Evolutionary conservation across 1,140 invertebrate species (phyloP), one percentile per base, ranked within the genome.

Genomic region (Macrobrachium rosenbergii): DNA sequence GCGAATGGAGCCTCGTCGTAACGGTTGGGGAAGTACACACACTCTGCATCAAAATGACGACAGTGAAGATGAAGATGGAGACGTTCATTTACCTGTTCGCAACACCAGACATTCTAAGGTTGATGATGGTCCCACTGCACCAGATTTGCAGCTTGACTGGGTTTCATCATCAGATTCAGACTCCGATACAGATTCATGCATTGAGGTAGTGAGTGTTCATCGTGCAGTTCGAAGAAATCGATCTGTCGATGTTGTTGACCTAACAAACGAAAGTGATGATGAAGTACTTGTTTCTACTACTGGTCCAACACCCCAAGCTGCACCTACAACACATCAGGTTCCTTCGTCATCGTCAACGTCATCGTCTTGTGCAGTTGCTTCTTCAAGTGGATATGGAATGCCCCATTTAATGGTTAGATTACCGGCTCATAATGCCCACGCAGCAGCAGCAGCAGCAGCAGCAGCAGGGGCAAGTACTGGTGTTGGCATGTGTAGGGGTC

Each of bases 91-190:
- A 17, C 7, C 19, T 19, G 72, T 45, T 45, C 23, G 23, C 21
- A 16, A 28, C 23, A 16, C 19, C 0, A 28, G 67, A 2, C 69
- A 79, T 17, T 58, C n/a, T 21, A 73, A 86, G 90, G 90, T 87
- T 75, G 92, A 93, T 89, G 93, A 93, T 88, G 94, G 94, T 17
- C 93, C 95, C 83, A 93, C 94, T 28, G 95, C 95, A n/a, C 95
- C 95, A 5, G 95, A 96, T 92, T 92, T 96, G 60, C 96, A 96
- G 91, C 92, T 96, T 73, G 95, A 96, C 91, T 96, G 95, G 95
- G 93, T 94, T 0, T 95, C 91, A 17, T 90, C 90, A 5, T 91
- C 90, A 67, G 90, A 91, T 78, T 90, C 89, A 67, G 90, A 90
- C 86, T 92, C 90, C 7, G 90, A 90, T 69, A 90, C 90, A 81